Evolutionary conservation across 2,888 invertebrate species (phyloP), one percentile per base, ranked within the genome.

Genomic region (Serripes groenlandicus): DNA sequence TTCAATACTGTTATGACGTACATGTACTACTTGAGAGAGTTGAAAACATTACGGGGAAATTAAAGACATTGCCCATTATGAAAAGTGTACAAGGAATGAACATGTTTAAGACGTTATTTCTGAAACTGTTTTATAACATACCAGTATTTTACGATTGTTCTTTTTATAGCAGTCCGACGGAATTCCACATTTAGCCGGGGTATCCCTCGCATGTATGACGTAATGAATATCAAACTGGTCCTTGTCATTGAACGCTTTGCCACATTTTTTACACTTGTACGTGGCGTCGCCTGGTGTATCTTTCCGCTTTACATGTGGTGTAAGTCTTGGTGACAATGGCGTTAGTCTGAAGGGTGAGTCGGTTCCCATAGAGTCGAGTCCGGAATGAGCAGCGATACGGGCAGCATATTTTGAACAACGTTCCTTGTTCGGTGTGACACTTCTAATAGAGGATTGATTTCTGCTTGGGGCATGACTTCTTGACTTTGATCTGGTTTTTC

Each of bases 201-300:
- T 83, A 23, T 83, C 82, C 35, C 75, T 52, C 15, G 58, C 64
- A 34, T 83, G 82, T 15, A 78, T 70, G 32, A 75, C 60, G 71
- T 75, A 83, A 54, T 83, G 82, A 1, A 83, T 75, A 7, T 83
- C 78, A 34, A 69, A 70, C 60, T 78, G 78, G 11, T 75, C 58
- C 28, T 66, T 70, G 60, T 78, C 78, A 11, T 68, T 49, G 26
- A 83, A 83, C 15, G 66, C 62, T 42, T 83, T 83, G 0, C 82
- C 82, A 30, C 82, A 83, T 49, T 78, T 83, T 69, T 60, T 64
- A 32, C 82, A 83, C 28, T 54, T 75, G 64, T 60, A 69, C 28
- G 26, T 62, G 34, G 58, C 49, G 2, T 35, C 58, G 11, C 54
- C 37, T 11, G 69, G 32, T 5, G 30, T 75, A 11, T 42, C 23